Percentiles rank a stretch among this genome's conserved stretches.
Evolutionary conservation across 1,140 invertebrate species (phyloP).

Genomic region (Aleiodes sp.): DNA sequence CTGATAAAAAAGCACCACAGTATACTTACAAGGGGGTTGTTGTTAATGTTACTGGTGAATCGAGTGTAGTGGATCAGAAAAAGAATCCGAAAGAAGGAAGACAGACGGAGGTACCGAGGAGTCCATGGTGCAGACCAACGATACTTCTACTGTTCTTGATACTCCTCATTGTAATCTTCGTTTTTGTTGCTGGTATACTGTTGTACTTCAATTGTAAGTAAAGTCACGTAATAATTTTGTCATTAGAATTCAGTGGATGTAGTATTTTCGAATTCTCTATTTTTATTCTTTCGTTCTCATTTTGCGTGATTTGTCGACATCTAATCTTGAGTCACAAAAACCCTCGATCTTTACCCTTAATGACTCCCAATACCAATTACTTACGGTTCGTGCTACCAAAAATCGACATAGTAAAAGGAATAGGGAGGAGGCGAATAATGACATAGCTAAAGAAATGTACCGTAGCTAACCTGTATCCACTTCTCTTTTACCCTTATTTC

Average conservation of each 20-base stretch:
- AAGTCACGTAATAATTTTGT: background rate
- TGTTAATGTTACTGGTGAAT: constrained; percentile 66
- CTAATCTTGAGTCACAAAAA: background rate
- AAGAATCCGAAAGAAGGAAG: constrained; percentile 48
- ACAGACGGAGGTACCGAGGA: constrained; percentile 51
- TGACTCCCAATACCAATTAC: constrained; percentile 55
- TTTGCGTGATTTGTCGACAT: constrained; percentile 13
- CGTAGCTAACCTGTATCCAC: constrained; percentile 21
- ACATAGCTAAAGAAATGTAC: constrained; percentile 32
- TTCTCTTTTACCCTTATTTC: background rate
- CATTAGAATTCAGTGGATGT: too few relatives aligned
- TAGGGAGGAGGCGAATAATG: too few relatives aligned
- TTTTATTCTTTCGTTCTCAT: constrained; percentile 1
- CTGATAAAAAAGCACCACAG: constrained; percentile 59
- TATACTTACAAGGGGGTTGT: constrained; percentile 67
- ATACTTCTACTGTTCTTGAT: constrained; percentile 67
- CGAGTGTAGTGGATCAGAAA: constrained; percentile 61
- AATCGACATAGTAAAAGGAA: constrained; percentile 23
- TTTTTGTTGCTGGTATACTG: constrained; percentile 69
- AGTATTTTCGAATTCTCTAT: background rate
- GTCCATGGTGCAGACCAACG: constrained; percentile 67
- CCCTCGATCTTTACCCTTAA: constrained; percentile 46
- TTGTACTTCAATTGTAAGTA: constrained; percentile 72
- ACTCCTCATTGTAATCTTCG: constrained; percentile 68
- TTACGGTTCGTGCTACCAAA: constrained; percentile 36